Base-by-base conservation (phyloP, 2,888 invertebrate genomes). In the Galerucella nymphaeae region DNA sequence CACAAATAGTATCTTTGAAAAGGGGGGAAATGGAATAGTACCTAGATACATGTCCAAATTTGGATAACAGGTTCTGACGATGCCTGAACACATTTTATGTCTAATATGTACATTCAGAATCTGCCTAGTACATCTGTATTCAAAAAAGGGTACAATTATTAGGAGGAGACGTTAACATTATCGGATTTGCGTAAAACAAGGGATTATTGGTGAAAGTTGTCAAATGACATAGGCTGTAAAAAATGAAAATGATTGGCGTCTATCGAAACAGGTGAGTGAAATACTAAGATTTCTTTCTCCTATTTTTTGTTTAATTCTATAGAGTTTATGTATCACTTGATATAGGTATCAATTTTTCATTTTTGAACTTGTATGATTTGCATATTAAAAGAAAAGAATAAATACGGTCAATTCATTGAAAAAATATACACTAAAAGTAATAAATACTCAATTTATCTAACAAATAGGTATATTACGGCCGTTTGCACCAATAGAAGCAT, bases 321-420 rank as follows among this genome's bases (percentile, higher is more conserved):
- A 38, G n/a, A n/a, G n/a, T n/a, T n/a, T n/a, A n/a, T n/a, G n/a
- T n/a, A n/a, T n/a, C n/a, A 48, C 48, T 48, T 48, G 8, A 48
- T 48, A 8, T 2, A n/a, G n/a, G 2, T n/a, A n/a, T 48, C 48
- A 48, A 48, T 48, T 48, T 48, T 48, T 48, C n/a, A 48, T 48
- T 13, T 48, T 48, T 2, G n/a, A 48, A 45, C 11, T 45, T 45
- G 14, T 45, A 14, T 58, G 13, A 23, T 11, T 13, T n/a, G 5
- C 30, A 58, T 30, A 2, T 20, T 38, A 30, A 58, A 59, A 59
- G 59, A 59, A 59, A 59, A 59, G 59, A 59, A 59, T 59, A 59
- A 38, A 59, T n/a, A 48, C 48, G n/a, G 2, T 48, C 1, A 8
- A 48, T 48, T n/a, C n/a, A 14, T 48, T 48, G 8, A 48, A 14